Percentiles rank a stretch among this genome's conserved stretches.
Conservation (phyloP, 30 jellyfish, hydroid and myxozoan species). For the Catostylus mosaicus region DNA sequence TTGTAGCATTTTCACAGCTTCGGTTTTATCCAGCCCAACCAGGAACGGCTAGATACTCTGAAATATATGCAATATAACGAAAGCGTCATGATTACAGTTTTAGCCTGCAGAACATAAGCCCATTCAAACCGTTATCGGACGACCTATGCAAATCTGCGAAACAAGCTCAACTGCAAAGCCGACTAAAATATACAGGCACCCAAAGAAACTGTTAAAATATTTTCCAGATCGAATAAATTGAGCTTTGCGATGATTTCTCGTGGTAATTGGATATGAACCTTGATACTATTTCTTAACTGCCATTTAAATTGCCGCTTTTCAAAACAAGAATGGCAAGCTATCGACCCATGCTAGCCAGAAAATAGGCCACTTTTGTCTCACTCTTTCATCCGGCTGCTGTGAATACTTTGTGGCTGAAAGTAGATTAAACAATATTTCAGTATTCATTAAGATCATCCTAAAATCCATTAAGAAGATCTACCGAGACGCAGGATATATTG, state of each 20-base stretch:
- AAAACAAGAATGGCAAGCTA: neutral
- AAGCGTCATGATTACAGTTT: no score
- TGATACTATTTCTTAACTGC: neutral
- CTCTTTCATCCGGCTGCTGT: neutral
- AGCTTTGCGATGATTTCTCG: neutral
- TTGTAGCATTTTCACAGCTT: no score
- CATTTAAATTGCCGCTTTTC: neutral
- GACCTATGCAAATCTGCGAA: neutral
- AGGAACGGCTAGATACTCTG: no score
- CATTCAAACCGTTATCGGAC: neutral
- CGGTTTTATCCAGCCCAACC: no score
- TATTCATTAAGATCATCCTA: neutral
- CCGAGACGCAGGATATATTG: neutral
- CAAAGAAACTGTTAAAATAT: neutral
- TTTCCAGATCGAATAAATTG: neutral
- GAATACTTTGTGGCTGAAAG: neutral
- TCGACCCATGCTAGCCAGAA: neutral
- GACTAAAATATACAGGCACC: constrained; percentile 3
- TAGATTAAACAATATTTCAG: neutral
- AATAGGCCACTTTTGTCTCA: neutral
- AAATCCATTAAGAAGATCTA: constrained; percentile 4
- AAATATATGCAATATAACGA: no score
- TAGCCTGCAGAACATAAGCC: neutral
- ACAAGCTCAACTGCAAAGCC: neutral
- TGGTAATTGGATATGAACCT: neutral